Evolutionary conservation across 2,797 vertebrate genomes (phyloP), one percentile per base, ranked within the genome.

Genomic region (Cynopterus sphinx): DNA sequence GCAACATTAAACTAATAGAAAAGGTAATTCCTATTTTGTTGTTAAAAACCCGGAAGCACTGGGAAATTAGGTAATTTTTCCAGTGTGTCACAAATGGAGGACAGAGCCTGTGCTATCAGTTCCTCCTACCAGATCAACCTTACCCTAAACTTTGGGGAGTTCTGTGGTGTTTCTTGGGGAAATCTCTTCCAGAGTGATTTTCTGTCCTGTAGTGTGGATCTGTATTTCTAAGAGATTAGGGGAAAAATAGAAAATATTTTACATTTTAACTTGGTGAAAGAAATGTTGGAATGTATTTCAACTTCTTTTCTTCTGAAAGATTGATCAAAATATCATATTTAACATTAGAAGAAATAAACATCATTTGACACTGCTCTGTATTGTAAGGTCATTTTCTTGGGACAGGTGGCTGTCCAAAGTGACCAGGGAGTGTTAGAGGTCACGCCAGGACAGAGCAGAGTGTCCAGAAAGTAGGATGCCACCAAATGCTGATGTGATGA

Each of bases 241-340:
- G 51, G 41, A 63, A 81, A 89, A 55, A 31, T 74, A 9, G 49
- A 22, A n/a, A 78, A 84, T 26, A 15, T 70, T 90, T 70, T 70
- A 68, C 16, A 55, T 65, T 36, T 84, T 43, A 43, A 65, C 31
- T n/a, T 26, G 17, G 33, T 92, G 33, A 77, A 89, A 49, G 46
- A 82, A 86, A 92, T 43, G 15, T 70, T 75, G 33, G 16, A 61
- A 33, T 81, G 3, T 2, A 55, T 81, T 71, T 86, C 26, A 86
- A 26, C 8, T 33, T 82, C 43, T 49, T 82, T 87, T 78, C 24
- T 10, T 43, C 26, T 9, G 65, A 6, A 87, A 55, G 61, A 77
- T 21, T 41, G 91, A 88, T 61, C 3, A 46, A 82, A 55, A 53
- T 65, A 33, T 57, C 17, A 28, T 24, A 33, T n/a, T 90, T 81